These are phyloP conservation scores for Acanthococcus lagerstroemiae DNA, from an alignment of 2,888 invertebrate species.

Conservation along the genomic window DNA sequence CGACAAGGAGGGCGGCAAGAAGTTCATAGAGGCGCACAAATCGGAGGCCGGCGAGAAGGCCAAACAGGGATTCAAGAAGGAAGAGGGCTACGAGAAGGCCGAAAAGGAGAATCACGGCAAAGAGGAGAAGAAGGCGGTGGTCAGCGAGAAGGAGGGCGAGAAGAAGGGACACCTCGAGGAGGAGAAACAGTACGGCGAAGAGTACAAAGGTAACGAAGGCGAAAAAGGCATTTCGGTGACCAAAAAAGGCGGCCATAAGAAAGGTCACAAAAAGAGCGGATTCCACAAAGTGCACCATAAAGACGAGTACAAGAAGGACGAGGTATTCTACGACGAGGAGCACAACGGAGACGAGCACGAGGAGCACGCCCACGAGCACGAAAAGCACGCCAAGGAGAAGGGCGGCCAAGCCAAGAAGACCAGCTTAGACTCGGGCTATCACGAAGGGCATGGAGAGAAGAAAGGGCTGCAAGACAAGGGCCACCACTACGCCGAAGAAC, in stretches of 20 bases:
- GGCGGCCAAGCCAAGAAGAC: constrained; percentile 51
- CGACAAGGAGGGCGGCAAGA: constrained; percentile 44
- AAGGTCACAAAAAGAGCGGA: constrained; percentile 59
- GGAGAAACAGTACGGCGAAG: constrained; percentile 48
- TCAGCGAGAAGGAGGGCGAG: constrained; percentile 47
- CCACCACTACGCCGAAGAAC: constrained; percentile 46
- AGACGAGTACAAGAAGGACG: constrained; percentile 68
- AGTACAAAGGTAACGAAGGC: constrained; percentile 47
- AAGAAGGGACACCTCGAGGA: constrained; percentile 49
- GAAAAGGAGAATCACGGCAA: constrained; percentile 49
- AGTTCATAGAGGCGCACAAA: constrained; percentile 46
- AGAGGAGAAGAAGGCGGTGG: constrained; percentile 47
- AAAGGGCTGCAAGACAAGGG: constrained; percentile 52
- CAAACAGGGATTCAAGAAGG: constrained; percentile 48
- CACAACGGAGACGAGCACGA: constrained; percentile 56
- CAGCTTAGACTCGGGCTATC: constrained; percentile 47
- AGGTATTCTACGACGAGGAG: constrained; percentile 62
- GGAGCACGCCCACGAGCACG: constrained; percentile 51
- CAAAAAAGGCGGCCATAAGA: constrained; percentile 53
- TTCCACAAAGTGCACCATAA: constrained; percentile 64
- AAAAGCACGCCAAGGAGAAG: constrained; percentile 47
- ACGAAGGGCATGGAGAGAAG: constrained; percentile 48
- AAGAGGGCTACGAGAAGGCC: constrained; percentile 49
- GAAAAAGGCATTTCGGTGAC: constrained; percentile 51
- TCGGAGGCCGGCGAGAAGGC: constrained; percentile 49